Base-by-base conservation (phyloP, 1,140 invertebrate genomes). In the Drosophila sechellia region DNA sequence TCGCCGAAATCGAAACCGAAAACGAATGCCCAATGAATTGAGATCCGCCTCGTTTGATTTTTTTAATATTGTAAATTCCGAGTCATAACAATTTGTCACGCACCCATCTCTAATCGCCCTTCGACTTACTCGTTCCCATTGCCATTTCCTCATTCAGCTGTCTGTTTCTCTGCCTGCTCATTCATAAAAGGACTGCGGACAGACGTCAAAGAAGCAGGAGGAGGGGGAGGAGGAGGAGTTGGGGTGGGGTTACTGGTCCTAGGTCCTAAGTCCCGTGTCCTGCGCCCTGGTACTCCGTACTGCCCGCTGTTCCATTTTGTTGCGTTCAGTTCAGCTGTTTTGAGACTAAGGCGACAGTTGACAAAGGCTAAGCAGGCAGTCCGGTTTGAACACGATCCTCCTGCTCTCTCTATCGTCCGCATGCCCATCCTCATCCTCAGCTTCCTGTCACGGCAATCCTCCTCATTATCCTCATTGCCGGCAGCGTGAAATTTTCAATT, bases 401-500 rank as follows among this genome's bases (percentile, higher is more conserved):
- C 45, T 64, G 59, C 59, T 40, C 35, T 17, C 0, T 20, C 22
- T 10, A 17, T 43, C 37, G 0, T 43, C 4, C 43, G 35, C 1
- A 12, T 20, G 10, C 17, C 12, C 20, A 4, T 20, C 20, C 20
- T n/a, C 45, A 11, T 39, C 13, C 45, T 12, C 45, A 8, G 6
- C 31, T 27, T 53, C 54, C 66, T 73, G 70, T 76, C 76, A 83
- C 75, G 80, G 74, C 81, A 80, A 84, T 80, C 61, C 77, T 55
- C 72, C 78, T 70, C 77, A 70, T 76, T 74, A 84, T 85, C 63
- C 81, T 58, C 64, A 75, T 75, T 86, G 77, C 59, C 81, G 57
- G 65, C 73, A 85, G 81, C 78, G 83, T 86, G 65, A 78, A 86
- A 85, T 86, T 85, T 81, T 85, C 81, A 86, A 86, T 85, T 85